These are phyloP conservation scores for Nephrotoma appendiculata DNA, from an alignment of 2,888 invertebrate genomes.

Conservation along the genomic window DNA sequence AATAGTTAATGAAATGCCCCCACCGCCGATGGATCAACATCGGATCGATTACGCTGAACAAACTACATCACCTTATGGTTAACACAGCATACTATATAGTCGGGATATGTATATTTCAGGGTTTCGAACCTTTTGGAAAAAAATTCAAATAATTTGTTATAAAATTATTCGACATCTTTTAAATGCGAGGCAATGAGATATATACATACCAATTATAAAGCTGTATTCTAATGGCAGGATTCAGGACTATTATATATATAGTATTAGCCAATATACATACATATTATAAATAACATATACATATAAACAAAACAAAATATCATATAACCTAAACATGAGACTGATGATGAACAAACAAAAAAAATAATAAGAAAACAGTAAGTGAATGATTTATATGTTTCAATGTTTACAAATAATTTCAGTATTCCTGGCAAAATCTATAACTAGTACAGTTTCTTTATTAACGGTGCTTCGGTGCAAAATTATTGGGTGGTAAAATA, in stretches of 20 bases:
- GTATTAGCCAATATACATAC: neutral
- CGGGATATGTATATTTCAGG: neutral
- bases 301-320: neutral
- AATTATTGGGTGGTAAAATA: neutral
- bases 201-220: neutral
- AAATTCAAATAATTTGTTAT: neutral
- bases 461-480: neutral
- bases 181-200: neutral
- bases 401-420: neutral
- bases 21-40: neutral
- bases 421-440: neutral
- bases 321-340: neutral
- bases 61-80: neutral
- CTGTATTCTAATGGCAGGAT: neutral
- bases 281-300: neutral
- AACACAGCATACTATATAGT: neutral
- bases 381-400: neutral
- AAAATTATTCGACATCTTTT: neutral
- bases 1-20: neutral
- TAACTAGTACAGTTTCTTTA: neutral
- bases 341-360: neutral
- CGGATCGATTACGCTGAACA: neutral
- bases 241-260: neutral
- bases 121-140: neutral
- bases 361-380: neutral